A percentile compares a stretch with the other conserved stretches of the same genome.
Conservation (phyloP, 37 sponge, comb jelly and placozoan genomes). For the Agelas oroides region DNA sequence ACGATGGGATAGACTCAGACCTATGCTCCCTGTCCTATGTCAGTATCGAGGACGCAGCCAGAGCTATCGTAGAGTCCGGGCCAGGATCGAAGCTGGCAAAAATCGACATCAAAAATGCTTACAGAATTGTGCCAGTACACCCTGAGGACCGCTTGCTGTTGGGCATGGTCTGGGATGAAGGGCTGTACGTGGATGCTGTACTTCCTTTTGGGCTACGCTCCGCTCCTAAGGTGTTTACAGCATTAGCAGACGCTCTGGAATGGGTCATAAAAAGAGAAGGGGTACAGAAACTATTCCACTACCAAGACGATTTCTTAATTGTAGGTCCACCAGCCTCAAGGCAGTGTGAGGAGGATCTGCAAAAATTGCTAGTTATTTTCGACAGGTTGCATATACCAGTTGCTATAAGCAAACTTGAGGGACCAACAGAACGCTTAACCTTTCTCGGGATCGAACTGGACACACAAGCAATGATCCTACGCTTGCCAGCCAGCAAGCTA, state of each 20-base stretch:
- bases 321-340: not conserved
- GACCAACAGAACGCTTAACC: conserved; percentile 3
- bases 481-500: conserved; percentile 26
- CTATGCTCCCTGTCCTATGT: conserved; percentile 7
- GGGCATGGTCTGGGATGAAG: conserved; percentile 42
- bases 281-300: conserved; percentile 12
- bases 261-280: conserved; percentile 23
- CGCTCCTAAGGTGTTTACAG: conserved; percentile 9
- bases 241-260: conserved; percentile 27
- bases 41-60: not conserved
- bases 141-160: conserved; percentile 29
- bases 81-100: conserved; percentile 1
- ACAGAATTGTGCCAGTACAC: conserved; percentile 38
- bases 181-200: conserved; percentile 21
- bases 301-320: conserved; percentile 23
- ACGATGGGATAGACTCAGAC: not conserved
- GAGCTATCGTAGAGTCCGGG: not conserved
- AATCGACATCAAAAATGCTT: conserved; percentile 10
- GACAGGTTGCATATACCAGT: conserved; percentile 21
- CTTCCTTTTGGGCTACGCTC: conserved; percentile 39
- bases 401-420: conserved; percentile 32
- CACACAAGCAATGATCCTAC: not conserved
- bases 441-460: conserved; percentile 36
- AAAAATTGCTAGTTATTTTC: not conserved
- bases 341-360: not conserved